These are phyloP conservation scores for Sesamia nonagrioides DNA, from an alignment of 1,140 invertebrate genomes.

Conservation along the genomic window DNA sequence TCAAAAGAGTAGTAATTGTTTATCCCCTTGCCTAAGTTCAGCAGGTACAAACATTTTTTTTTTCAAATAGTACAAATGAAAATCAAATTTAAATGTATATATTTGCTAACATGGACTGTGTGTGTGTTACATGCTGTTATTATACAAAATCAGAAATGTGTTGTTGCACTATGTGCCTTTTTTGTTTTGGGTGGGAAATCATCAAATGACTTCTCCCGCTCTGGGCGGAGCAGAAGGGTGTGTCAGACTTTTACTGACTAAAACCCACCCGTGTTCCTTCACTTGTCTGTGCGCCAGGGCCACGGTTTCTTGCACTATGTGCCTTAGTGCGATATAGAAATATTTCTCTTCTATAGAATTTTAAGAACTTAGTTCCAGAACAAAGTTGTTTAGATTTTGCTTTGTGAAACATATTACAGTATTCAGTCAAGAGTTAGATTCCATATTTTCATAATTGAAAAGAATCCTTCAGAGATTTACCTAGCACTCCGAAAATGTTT, in stretches of 20 bases:
- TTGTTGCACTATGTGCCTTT: too few relatives aligned
- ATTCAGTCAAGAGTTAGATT: constrained; percentile 14
- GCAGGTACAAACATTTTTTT: not conserved
- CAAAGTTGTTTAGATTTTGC: not conserved
- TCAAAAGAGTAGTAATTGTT: constrained; percentile 35
- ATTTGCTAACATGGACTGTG: too few relatives aligned
- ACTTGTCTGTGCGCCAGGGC: too few relatives aligned
- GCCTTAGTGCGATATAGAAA: too few relatives aligned
- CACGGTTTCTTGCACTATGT: too few relatives aligned
- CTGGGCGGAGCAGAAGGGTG: too few relatives aligned
- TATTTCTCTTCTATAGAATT: not conserved
- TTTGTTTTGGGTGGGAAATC: too few relatives aligned
- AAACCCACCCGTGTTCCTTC: too few relatives aligned
- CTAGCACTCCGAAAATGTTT: not conserved
- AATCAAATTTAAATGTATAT: not conserved
- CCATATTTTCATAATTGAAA: not conserved
- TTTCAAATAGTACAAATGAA: not conserved
- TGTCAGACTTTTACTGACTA: too few relatives aligned
- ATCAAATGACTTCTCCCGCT: too few relatives aligned
- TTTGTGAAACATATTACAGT: not conserved
- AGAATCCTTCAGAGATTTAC: not conserved
- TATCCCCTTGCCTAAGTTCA: constrained; percentile 3
- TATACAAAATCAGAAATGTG: too few relatives aligned
- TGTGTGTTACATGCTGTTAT: too few relatives aligned
- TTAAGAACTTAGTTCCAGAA: not conserved